Conservation (phyloP, 2,797 vertebrate genomes). For the Clarias platycephalus region DNA sequence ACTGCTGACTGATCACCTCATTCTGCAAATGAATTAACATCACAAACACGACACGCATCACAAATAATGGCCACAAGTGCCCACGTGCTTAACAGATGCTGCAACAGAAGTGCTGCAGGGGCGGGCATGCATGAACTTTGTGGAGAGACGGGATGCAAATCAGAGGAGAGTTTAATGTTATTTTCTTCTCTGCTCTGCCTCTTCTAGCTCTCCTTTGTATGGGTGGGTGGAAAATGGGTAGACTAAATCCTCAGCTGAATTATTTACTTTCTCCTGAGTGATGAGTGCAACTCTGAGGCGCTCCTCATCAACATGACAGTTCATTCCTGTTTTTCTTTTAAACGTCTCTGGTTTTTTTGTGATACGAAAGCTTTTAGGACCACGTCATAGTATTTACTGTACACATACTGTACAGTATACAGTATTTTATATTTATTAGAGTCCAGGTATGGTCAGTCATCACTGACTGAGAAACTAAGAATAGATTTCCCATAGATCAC, state of each 20-base stretch:
- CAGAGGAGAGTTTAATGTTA: slow-evolving; percentile 40
- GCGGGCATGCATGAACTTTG: not conserved
- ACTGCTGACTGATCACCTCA: slow-evolving; percentile 80
- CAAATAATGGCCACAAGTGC: slow-evolving; percentile 13
- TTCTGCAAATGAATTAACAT: slow-evolving; percentile 66
- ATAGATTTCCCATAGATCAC: slow-evolving; percentile 41
- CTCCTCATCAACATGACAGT: slow-evolving; percentile 45
- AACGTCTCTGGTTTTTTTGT: not conserved
- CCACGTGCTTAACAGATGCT: not conserved
- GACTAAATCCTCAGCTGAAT: slow-evolving; percentile 37
- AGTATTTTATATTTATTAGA: slow-evolving; percentile 6
- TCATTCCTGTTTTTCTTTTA: slow-evolving; percentile 20
- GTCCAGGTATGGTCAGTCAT: slow-evolving; percentile 41
- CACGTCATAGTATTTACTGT: not conserved
- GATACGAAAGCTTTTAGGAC: not conserved
- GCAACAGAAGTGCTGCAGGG: slow-evolving; percentile 28
- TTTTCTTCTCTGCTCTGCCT: slow-evolving; percentile 36
- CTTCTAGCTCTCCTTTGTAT: slow-evolving; percentile 29
- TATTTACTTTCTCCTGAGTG: slow-evolving; percentile 36
- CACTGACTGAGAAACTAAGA: slow-evolving; percentile 18
- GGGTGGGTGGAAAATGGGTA: slow-evolving; percentile 27
- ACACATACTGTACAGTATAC: too few species aligned
- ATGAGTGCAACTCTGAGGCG: slow-evolving; percentile 41
- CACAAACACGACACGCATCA: slow-evolving; percentile 10
- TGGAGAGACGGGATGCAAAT: slow-evolving; percentile 26